Evolutionary conservation across 1,140 invertebrate species (phyloP), one percentile per base, ranked within the genome.

Genomic region (Zaprionus gabonicus): DNA sequence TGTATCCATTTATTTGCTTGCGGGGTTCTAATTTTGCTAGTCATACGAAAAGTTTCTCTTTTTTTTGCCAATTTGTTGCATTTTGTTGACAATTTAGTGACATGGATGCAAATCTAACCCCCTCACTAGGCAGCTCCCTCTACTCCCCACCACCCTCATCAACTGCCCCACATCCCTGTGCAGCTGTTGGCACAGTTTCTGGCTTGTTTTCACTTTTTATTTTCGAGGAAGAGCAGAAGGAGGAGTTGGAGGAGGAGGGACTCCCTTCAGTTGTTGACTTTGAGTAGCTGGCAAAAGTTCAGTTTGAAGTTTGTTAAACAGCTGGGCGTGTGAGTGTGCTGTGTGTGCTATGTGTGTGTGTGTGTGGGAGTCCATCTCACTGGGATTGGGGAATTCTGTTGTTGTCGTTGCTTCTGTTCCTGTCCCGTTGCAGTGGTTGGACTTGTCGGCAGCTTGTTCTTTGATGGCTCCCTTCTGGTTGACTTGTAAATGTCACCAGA

Each of bases 61-160:
- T 25, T 51, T 84, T 83, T 84, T 83, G 81, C 77, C 81, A 83
- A 83, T 83, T 84, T 84, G 81, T 84, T 84, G 81, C 81, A 84
- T 84, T 84, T 84, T 84, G 81, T 84, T 84, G 81, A 84, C 81
- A 84, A 80, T 84, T 82, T 82, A 81, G 81, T 84, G 81, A 84
- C 81, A 84, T 80, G 79, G 64, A 68, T 64, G 67, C 62, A 67
- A 57, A 44, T 27, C 55, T 56, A 27, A 2, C 23, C 55, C 17
- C 28, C 28, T 3, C n/a, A 23, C 15, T 1, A 20, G 13, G 31
- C 31, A 34, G 9, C 31, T 34, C 36, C 25, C 53, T 7, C 56
- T 34, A 12, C 31, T 2, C n/a, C n/a, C 31, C 17, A 6, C 36
- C 31, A 6, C 36, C 13, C 23, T 4, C 17, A 3, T n/a, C 31